These are phyloP conservation scores for Nothoprocta perdicaria DNA, from an alignment of 2,113 vertebrate genomes.

Conservation along the genomic window DNA sequence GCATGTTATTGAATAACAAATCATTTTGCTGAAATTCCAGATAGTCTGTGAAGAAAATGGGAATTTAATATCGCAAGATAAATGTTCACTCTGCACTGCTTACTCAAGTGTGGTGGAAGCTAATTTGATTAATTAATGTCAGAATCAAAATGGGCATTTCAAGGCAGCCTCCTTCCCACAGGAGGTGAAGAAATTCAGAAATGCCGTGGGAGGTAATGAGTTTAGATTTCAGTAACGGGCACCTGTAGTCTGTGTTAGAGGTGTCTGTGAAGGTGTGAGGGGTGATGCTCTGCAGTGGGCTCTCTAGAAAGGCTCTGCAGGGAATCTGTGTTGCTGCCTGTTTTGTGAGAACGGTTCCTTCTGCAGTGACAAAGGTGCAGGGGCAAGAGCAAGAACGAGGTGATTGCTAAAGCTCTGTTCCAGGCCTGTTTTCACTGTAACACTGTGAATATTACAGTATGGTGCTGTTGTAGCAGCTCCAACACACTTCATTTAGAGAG, in stretches of 20 bases:
- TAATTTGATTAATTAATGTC: constrained; percentile 47
- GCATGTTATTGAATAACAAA: constrained; percentile 4
- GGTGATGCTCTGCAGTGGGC: background rate
- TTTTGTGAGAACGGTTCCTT: background rate
- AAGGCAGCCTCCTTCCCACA: background rate
- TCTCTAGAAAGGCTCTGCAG: background rate
- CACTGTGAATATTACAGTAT: background rate
- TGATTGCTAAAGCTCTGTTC: background rate
- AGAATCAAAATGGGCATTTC: constrained; percentile 31
- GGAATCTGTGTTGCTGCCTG: background rate
- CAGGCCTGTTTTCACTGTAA: background rate
- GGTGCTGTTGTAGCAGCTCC: background rate
- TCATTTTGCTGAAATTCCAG: constrained; percentile 18
- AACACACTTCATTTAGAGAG: background rate
- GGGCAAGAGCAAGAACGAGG: background rate
- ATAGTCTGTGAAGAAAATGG: constrained; percentile 32
- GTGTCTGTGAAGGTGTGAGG: background rate
- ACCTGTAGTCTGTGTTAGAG: background rate
- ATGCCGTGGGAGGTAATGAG: background rate
- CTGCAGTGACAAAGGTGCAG: background rate
- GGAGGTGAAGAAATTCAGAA: background rate
- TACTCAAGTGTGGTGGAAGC: constrained; percentile 14
- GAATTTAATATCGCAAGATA: constrained; percentile 31
- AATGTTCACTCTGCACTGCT: constrained; percentile 19
- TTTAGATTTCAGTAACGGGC: background rate